A percentile compares a stretch with the other conserved stretches of the same genome.
phyloP scores from a whole-genome alignment of 2,888 invertebrate genomes.

The Cremastinae sp. region DNA sequence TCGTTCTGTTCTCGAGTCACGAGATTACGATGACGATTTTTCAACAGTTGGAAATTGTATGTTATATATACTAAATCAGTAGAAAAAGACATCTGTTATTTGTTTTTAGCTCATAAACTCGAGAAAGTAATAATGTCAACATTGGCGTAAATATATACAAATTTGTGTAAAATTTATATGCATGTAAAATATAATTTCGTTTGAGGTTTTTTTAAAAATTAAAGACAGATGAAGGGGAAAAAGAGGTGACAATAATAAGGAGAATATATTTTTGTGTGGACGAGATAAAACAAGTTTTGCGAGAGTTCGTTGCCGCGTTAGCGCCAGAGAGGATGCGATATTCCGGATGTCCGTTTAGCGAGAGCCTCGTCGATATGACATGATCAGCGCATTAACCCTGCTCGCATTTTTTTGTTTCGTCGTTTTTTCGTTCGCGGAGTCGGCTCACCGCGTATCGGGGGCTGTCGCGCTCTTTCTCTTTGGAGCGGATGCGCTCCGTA shows the following conservation, averaged over 20 bases:
- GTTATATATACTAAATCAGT: no score
- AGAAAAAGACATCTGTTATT: no score
- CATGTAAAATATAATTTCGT: no score
- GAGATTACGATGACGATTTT: conserved; percentile 12
- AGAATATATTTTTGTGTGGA: conserved; percentile 19
- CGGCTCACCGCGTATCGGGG: conserved; percentile 57
- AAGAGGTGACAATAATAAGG: conserved; percentile 16
- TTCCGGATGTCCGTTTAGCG: conserved; percentile 76
- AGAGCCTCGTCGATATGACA: conserved; percentile 78
- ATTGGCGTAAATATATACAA: no score
- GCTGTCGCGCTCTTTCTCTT: conserved; percentile 61
- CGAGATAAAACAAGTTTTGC: conserved; percentile 36
- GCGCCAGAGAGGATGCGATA: conserved; percentile 57
- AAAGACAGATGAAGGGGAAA: background rate
- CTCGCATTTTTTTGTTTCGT: conserved; percentile 71
- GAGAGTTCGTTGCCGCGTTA: conserved; percentile 25
- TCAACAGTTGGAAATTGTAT: no score
- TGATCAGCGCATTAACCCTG: conserved; percentile 80
- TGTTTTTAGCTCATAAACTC: no score
- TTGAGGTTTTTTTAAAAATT: background rate
- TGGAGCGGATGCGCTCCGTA: conserved; percentile 59
- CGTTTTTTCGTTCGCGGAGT: conserved; percentile 38
- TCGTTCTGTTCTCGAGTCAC: conserved; percentile 9
- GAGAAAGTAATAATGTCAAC: no score
- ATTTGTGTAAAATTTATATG: no score